phyloP scores from a whole-genome alignment of 2,113 vertebrate species.

The Perca flavescens region DNA sequence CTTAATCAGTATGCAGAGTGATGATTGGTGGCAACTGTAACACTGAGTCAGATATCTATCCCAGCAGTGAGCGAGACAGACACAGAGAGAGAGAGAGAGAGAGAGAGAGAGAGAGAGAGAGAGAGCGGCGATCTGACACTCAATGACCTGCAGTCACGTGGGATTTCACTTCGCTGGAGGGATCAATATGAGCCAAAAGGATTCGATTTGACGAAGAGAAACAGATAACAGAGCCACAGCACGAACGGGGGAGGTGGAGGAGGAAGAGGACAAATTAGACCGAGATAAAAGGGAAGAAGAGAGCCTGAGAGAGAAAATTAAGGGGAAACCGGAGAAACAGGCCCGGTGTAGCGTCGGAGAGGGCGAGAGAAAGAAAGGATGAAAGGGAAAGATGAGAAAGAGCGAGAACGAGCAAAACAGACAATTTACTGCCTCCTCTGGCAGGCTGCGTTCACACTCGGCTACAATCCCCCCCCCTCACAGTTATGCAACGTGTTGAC shows the following conservation, averaged over 20 bases:
- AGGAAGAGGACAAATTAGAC: constrained; percentile 18
- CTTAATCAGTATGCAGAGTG: background rate
- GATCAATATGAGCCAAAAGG: constrained; percentile 35
- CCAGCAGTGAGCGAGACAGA: constrained; percentile 5
- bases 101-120: background rate
- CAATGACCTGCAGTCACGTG: constrained; percentile 20
- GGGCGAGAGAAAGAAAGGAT: constrained; percentile 1
- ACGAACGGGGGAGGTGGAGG: background rate
- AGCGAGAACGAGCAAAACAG: constrained; percentile 16
- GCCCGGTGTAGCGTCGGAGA: background rate
- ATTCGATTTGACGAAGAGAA: constrained; percentile 49
- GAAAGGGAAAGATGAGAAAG: constrained; percentile 28
- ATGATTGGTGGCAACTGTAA: constrained; percentile 4
- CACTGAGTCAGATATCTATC: constrained; percentile 34
- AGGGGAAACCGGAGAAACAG: background rate
- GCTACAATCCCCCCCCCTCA: background rate
- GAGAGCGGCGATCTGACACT: constrained; percentile 19
- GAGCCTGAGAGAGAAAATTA: background rate
- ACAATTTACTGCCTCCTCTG: constrained; percentile 18
- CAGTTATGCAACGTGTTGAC: constrained; percentile 20
- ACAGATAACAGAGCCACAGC: constrained; percentile 18
- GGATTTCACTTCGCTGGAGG: constrained; percentile 27
- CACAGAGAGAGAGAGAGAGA: constrained; percentile 8
- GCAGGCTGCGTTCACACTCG: background rate
- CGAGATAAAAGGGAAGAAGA: constrained; percentile 30